These are phyloP conservation scores for Chiloscyllium punctatum DNA, from an alignment of 2,797 vertebrate genomes.

Conservation along the genomic window DNA sequence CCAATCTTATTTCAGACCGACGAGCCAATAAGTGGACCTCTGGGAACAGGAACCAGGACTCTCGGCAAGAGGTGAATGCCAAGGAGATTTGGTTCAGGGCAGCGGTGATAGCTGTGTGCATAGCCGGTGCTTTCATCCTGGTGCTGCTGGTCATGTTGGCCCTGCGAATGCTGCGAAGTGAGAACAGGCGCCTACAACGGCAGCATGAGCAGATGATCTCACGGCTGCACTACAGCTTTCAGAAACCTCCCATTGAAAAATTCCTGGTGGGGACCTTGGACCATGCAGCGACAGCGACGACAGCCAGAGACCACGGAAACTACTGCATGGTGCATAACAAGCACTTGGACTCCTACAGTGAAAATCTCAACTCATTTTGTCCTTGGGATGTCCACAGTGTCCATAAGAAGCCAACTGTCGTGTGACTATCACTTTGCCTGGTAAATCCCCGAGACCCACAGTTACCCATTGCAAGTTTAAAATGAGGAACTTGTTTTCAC, in stretches of 20 bases:
- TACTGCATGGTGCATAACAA: not conserved
- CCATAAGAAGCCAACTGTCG: not conserved
- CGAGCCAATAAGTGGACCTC: not conserved
- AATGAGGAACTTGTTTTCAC: not conserved
- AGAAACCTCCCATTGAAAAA: conserved; percentile 9
- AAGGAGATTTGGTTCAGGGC: conserved; percentile 39
- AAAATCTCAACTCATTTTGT: not conserved
- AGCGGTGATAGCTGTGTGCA: conserved; percentile 37
- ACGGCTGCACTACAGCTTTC: conserved; percentile 36
- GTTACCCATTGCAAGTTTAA: not conserved
- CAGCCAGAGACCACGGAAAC: not conserved
- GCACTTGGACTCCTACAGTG: not conserved
- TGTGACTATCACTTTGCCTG: conserved; percentile 19
- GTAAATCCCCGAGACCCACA: not conserved
- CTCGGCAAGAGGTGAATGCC: not conserved
- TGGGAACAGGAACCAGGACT: not conserved
- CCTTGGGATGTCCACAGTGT: conserved; percentile 9
- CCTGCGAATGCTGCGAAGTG: conserved; percentile 36
- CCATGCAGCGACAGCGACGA: not conserved
- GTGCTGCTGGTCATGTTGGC: conserved; percentile 37
- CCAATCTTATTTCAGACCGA: not conserved
- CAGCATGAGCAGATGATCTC: conserved; percentile 30
- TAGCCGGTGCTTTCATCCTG: conserved; percentile 35
- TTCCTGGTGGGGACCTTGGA: not conserved
- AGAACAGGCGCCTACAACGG: conserved; percentile 20